phyloP scores from a whole-genome alignment of 2,113 vertebrate genomes.

The Prunella himalayana region DNA sequence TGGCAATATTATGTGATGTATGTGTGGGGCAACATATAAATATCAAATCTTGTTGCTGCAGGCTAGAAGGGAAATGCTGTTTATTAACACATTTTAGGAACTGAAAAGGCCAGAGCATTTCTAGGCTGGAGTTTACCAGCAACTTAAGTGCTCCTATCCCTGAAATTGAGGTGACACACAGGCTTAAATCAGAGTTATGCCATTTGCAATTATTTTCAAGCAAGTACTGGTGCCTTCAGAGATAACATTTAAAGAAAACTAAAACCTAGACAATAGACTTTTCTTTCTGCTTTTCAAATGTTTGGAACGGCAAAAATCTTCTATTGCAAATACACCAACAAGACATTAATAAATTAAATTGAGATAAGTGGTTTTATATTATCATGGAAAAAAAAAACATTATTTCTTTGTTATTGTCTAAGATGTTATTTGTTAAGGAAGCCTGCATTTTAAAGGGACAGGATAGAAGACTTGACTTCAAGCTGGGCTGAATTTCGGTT shows the following conservation, averaged over 20 bases:
- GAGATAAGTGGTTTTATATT: not conserved
- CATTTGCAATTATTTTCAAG: conserved; percentile 34
- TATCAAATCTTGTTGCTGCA: conserved; percentile 4
- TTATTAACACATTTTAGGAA: not conserved
- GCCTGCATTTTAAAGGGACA: not conserved
- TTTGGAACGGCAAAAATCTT: not conserved
- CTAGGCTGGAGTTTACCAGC: not conserved
- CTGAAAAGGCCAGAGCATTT: conserved; percentile 24
- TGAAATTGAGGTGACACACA: not conserved
- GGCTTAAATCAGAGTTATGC: not conserved
- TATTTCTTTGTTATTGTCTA: not conserved
- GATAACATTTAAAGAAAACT: conserved; percentile 8
- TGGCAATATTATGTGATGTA: not conserved
- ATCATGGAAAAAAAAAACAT: not conserved
- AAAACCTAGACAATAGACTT: not conserved
- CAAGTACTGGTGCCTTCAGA: not conserved
- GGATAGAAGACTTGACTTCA: not conserved
- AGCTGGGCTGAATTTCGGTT: not conserved
- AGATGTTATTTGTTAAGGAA: not conserved
- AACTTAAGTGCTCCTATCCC: not conserved
- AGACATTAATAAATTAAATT: not conserved
- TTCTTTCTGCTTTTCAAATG: not conserved
- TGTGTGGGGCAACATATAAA: conserved; percentile 9
- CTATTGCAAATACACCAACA: not conserved
- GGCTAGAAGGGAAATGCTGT: conserved; percentile 15